These are phyloP conservation scores for Puma concolor DNA, from an alignment of 2,113 vertebrate species.

Conservation along the genomic window DNA sequence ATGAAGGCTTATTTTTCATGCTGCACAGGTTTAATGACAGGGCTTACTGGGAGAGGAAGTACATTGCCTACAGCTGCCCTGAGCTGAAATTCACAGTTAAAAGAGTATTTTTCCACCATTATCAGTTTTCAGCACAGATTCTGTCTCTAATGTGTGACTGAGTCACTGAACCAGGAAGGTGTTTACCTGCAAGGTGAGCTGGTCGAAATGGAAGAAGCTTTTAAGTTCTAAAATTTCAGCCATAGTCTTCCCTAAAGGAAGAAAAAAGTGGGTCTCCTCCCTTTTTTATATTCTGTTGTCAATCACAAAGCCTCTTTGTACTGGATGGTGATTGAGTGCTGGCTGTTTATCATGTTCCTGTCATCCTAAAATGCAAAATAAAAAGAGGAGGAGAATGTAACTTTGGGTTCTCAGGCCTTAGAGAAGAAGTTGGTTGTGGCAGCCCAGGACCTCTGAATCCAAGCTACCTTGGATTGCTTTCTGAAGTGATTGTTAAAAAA, in stretches of 20 bases:
- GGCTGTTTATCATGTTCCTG: conserved; percentile 84
- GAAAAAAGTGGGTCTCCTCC: conserved; percentile 76
- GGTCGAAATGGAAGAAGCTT: conserved; percentile 86
- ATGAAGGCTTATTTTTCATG: background rate
- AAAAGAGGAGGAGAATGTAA: conserved; percentile 67
- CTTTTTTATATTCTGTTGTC: conserved; percentile 79
- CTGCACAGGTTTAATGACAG: background rate
- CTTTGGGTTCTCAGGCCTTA: conserved; percentile 85
- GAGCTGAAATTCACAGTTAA: conserved; percentile 75
- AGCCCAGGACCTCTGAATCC: conserved; percentile 57
- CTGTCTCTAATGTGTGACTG: conserved; percentile 81
- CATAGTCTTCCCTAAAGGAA: conserved; percentile 78
- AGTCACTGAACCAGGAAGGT: conserved; percentile 81
- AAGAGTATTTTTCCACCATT: conserved; percentile 81
- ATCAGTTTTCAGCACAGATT: conserved; percentile 82
- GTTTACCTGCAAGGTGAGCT: conserved; percentile 88
- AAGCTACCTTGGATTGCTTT: conserved; percentile 72
- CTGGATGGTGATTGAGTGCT: conserved; percentile 73
- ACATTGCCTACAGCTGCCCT: conserved; percentile 21
- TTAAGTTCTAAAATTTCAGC: conserved; percentile 88
- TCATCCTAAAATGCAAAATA: conserved; percentile 84
- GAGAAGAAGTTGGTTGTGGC: conserved; percentile 86
- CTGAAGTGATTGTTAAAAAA: background rate
- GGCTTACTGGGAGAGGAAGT: conserved; percentile 60
- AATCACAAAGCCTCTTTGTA: conserved; percentile 85